Evolutionary conservation across 2,797 vertebrate genomes (phyloP), one percentile per base, ranked within the genome.

Genomic region (Leuciscus waleckii): DNA sequence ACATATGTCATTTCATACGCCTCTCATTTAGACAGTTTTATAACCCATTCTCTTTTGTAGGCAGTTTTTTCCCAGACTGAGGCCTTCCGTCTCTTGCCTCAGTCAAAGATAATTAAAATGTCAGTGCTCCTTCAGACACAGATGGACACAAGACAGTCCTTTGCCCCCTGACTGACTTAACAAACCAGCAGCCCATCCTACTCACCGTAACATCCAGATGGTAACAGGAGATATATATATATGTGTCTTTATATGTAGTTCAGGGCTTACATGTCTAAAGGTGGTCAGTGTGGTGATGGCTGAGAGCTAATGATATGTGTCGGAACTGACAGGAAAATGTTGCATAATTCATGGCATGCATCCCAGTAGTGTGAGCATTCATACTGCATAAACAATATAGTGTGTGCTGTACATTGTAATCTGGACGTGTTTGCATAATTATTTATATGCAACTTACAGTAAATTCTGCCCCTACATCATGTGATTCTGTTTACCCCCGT

Each of bases 31-130:
- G 80, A 83, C 56, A 70, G n/a, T 84, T 85, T 86, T 74, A 85
- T 84, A 75, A 61, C 63, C 58, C 23, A 49, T 85, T 51, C 61
- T 88, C 86, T 86, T 82, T 90, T 90, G 87, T 89, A 54, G 43
- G 37, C 76, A 71, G 19, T 82, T 87, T 85, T 87, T 80, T 80
- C 83, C 80, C 87, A 85, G 75, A 78, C 88, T 39, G 23, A 73
- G n/a, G 65, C 79, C 56, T 76, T 68, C 41, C 8, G 58, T 37
- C 49, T 70, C 70, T 84, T 81, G 5, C 39, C 69, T 85, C 82
- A 83, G 81, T 88, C 87, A 88, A 84, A 82, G 86, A 81, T 87
- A 89, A 89, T 90, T 90, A 89, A 90, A 87, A 82, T 89, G 89
- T 90, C 90, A 89, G 81, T 9, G 21, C 41, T 85, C 56, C 80